A percentile compares a stretch with the other conserved stretches of the same genome.
Evolutionary conservation across 2,797 vertebrate genomes (phyloP).

Genomic region (Sciurus carolinensis): DNA sequence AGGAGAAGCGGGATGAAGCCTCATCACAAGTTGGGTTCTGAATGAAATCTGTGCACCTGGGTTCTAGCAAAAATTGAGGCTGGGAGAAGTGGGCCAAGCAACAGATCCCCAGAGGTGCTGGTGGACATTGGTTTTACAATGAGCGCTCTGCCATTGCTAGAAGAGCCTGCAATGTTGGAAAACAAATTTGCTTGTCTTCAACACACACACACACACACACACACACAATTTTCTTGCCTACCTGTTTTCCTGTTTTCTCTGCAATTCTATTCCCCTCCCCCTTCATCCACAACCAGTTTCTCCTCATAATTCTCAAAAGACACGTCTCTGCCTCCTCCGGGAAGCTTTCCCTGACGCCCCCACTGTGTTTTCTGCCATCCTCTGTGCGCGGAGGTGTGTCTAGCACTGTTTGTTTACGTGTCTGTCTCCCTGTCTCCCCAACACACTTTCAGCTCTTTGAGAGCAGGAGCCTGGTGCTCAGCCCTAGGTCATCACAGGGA

Average conservation of each 20-base stretch:
- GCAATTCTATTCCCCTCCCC: background rate
- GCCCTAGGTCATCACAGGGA: background rate
- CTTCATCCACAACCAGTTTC: background rate
- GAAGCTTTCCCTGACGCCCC: conserved; percentile 51
- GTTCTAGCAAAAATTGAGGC: background rate
- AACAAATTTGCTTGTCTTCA: background rate
- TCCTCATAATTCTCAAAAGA: background rate
- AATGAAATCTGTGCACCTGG: background rate
- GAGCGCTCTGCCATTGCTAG: background rate
- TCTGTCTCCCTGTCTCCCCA: background rate
- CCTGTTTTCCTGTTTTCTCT: background rate
- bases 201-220: background rate
- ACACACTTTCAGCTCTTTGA: background rate
- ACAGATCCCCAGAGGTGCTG: background rate
- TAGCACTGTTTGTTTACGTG: conserved; percentile 47
- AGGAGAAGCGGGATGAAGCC: background rate
- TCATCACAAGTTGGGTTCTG: background rate
- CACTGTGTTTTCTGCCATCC: background rate
- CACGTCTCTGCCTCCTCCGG: conserved; percentile 14
- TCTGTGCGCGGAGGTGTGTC: conserved; percentile 23
- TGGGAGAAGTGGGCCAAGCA: background rate
- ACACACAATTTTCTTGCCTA: background rate
- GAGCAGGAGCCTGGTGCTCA: background rate
- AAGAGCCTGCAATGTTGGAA: background rate
- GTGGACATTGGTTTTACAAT: background rate